Evolutionary conservation across 2,797 vertebrate genomes (phyloP), one percentile per base, ranked within the genome.

Genomic region (Gambusia yucatana): DNA sequence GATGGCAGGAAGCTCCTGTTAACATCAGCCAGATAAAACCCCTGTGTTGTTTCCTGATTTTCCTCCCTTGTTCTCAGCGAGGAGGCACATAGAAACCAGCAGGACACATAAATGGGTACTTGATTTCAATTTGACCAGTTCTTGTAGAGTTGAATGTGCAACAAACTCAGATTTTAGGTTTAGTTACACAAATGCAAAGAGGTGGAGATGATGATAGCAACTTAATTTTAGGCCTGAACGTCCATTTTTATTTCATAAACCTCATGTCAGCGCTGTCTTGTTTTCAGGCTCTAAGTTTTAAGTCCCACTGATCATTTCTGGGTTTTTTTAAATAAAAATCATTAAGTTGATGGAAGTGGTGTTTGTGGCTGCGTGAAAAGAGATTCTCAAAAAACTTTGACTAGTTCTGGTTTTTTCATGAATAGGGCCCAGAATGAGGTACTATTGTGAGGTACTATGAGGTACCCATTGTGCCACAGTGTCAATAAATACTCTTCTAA

Each of bases 11-110:
- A 91, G 57, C 72, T 73, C 46, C 81, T 83, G 86, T 84, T 85
- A 83, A 88, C 82, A 86, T 81, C 78, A 30, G 81, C 80, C 86
- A 85, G 89, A 94, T 87, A 87, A 93, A 92, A 80, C 41, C 82
- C 25, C 55, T 16, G 72, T 28, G 76, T 76, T 48, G 61, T 82
- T 90, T 91, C 92, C 88, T 88, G 46, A 70, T 67, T n/a, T 81
- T 92, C 83, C 88, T 84, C 88, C 87, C 85, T 82, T 63, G 13
- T 71, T 73, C 28, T 61, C 25, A 28, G 69, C 36, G 74, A 77
- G 43, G 47, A 52, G 47, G 16, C 1, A 36, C 17, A 71, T 46
- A 30, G 33, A 71, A 33, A 33, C 46, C 16, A 41, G 46, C 41
- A 36, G 30, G 25, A 20, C 28, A 80, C 30, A 33, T 30, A 17